Percentiles rank a stretch among this genome's conserved stretches.
Evolutionary conservation across 2,113 vertebrate genomes (phyloP).

Genomic region (Paramormyrops kingsleyae): DNA sequence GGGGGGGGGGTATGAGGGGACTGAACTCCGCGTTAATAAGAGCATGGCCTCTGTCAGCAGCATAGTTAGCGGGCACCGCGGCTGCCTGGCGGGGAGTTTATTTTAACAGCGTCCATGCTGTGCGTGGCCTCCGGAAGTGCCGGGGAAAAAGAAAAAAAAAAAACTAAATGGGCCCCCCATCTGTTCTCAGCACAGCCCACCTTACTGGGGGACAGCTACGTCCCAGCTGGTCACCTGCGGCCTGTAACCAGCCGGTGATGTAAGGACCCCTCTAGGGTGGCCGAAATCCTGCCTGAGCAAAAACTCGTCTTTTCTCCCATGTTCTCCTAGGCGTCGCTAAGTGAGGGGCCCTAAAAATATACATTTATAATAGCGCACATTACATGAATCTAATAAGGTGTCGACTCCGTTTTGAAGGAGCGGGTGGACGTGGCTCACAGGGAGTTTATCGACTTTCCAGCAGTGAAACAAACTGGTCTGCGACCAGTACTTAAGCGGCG

Average conservation of each 20-base stretch:
- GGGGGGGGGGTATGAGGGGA: neutral
- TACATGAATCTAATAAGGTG: neutral
- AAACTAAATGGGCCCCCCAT: neutral
- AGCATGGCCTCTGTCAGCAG: neutral
- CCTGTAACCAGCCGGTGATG: neutral
- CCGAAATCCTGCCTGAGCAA: neutral
- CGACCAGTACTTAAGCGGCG: neutral
- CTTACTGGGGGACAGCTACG: neutral
- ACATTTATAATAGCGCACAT: neutral
- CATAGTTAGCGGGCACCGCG: neutral
- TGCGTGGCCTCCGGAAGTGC: neutral
- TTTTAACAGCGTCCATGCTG: neutral
- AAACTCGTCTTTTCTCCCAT: neutral
- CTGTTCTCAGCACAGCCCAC: neutral
- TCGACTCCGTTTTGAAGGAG: neutral
- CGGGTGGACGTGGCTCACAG: neutral
- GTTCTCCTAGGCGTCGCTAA: neutral
- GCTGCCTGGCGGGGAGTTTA: neutral
- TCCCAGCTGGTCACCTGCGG: neutral
- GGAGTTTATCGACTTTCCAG: neutral
- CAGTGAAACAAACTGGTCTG: neutral
- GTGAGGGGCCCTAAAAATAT: neutral
- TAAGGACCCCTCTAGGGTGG: neutral
- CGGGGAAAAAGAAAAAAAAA: neutral
- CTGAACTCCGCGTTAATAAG: neutral